Evolutionary conservation across 2,113 vertebrate species (phyloP).

Genomic region (Thermophis baileyi): DNA sequence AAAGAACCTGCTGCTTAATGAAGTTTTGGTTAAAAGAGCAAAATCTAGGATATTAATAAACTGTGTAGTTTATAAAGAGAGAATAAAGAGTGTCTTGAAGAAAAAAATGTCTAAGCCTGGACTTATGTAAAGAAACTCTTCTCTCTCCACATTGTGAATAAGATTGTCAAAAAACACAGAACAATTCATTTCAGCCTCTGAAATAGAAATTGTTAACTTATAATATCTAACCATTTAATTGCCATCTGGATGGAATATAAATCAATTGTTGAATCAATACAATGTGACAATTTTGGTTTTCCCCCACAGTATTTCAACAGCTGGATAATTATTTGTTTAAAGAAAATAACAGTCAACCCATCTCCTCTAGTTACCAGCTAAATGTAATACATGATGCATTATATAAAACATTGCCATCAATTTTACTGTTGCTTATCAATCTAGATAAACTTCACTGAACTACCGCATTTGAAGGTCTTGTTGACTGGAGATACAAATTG

Average conservation of each 20-base stretch:
- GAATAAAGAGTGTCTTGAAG: not conserved
- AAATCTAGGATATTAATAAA: fast-evolving
- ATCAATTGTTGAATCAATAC: slow-evolving; percentile 26
- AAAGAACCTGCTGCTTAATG: not conserved
- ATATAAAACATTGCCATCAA: not conserved
- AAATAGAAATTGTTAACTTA: not conserved
- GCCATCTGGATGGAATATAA: slow-evolving; percentile 25
- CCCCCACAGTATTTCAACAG: slow-evolving; percentile 28
- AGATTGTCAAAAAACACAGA: fast-evolving
- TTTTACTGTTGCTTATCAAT: slow-evolving; percentile 17
- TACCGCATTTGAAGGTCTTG: not conserved
- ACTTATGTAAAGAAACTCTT: not conserved
- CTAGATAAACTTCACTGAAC: not conserved
- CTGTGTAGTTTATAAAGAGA: not conserved
- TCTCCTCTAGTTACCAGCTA: not conserved
- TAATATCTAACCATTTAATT: slow-evolving; percentile 14
- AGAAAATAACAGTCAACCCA: slow-evolving; percentile 26
- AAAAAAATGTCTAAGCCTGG: not conserved
- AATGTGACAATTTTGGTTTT: slow-evolving; percentile 17
- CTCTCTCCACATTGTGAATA: not conserved
- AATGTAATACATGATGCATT: slow-evolving; percentile 18
- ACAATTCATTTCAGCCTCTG: too few species aligned
- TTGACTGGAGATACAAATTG: slow-evolving; percentile 36
- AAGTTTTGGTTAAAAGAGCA: fast-evolving
- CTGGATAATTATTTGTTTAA: slow-evolving; percentile 41